These are phyloP conservation scores for Pseudochaenichthys georgianus DNA, from an alignment of 2,797 vertebrate species.

Conservation along the genomic window DNA sequence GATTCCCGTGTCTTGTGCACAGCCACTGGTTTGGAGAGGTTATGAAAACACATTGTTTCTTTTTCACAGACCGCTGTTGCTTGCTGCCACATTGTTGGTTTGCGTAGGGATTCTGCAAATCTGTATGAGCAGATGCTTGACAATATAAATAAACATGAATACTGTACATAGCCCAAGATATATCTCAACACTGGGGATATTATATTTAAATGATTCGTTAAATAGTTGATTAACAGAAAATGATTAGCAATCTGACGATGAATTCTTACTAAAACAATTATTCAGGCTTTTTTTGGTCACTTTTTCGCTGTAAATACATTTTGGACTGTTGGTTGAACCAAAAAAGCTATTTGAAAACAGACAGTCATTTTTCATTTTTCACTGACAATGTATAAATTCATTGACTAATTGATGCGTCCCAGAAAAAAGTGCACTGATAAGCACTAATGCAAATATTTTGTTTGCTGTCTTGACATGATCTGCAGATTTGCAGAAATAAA, in stretches of 20 bases:
- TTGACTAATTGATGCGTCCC: not conserved
- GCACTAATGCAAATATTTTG: not conserved
- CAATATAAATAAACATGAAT: not conserved
- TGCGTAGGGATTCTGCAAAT: not conserved
- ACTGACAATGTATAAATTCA: not conserved
- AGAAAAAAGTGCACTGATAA: not conserved
- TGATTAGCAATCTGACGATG: not conserved
- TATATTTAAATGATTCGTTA: not conserved
- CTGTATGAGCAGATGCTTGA: not conserved
- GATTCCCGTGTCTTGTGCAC: conserved; percentile 40
- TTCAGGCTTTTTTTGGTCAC: not conserved
- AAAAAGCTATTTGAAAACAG: not conserved
- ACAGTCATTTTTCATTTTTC: not conserved
- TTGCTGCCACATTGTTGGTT: conserved; percentile 14
- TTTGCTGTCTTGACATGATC: not conserved
- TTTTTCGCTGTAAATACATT: not conserved
- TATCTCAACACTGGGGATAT: not conserved
- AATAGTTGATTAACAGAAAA: conserved; percentile 3
- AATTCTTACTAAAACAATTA: not conserved
- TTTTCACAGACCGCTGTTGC: conserved; percentile 45
- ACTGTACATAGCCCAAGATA: too few relatives aligned
- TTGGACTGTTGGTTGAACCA: not conserved
- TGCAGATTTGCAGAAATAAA: conserved; percentile 1
- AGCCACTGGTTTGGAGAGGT: conserved; percentile 52
- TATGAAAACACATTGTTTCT: conserved; percentile 69